Evolutionary conservation across 2,113 vertebrate species (phyloP), one percentile per base, ranked within the genome.

Genomic region (Hippocampus mohnikei): DNA sequence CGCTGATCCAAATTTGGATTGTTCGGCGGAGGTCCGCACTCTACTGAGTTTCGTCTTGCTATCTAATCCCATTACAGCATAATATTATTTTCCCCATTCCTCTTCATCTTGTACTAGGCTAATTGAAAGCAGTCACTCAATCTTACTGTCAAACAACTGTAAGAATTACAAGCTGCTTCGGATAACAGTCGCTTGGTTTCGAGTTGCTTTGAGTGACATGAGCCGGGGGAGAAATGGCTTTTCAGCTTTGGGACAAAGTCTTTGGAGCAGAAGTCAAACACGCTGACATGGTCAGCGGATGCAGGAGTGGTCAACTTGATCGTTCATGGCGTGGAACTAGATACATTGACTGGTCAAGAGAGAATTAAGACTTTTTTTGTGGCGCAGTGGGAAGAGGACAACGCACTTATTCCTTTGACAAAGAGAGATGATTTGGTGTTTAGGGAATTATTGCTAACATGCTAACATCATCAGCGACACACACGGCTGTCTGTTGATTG

Each of bases 121-220:
- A 78, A 84, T 81, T 76, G 79, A 82, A 87, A 73, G 27, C 73
- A 72, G 71, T 76, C 73, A 59, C 21, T 76, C 69, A 71, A 78
- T 67, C 27, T 27, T 42, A 5, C 42, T 56, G 6, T 61, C 53
- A 42, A 70, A n/a, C 63, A 73, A 21, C 48, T 46, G 42, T 69
- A 41, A 23, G 69, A 77, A 81, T 70, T 56, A 59, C 15, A 67
- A 76, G 46, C 56, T 72, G 55, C 27, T 75, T 68, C 50, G 62
- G 33, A 48, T 72, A 70, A 69, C 23, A 2, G 13, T 11, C 25
- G 21, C 5, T 5, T 7, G n/a, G 67, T 64, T 79, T 83, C 78
- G 18, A 40, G n/a, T 80, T 83, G 73, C 68, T 50, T 29, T 7
- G 11, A 62, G 23, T 71, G 66, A 70, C 62, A 44, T 1, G n/a